A percentile compares a stretch with the other conserved stretches of the same genome.
These are phyloP conservation scores for Drosophila bipectinata DNA, from an alignment of 1,140 invertebrate species.

Conservation along the genomic window DNA sequence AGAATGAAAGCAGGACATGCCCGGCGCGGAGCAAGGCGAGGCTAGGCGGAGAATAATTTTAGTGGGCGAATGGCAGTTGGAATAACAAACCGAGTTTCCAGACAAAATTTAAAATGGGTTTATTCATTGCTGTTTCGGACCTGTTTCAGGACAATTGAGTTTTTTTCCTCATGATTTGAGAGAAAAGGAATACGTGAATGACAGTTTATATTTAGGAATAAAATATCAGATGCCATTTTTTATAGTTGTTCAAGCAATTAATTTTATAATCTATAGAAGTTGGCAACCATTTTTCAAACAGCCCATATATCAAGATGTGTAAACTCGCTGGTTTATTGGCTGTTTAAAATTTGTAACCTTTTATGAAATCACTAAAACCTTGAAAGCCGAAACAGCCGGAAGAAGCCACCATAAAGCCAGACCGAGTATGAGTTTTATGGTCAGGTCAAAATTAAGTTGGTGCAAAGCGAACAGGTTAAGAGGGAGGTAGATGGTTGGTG, in stretches of 20 bases:
- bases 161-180: not conserved
- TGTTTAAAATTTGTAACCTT: not conserved
- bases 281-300: not conserved
- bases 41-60: slow-evolving; percentile 19
- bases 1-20: slow-evolving; percentile 28
- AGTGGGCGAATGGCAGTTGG: slow-evolving; percentile 35
- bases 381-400: not conserved
- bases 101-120: slow-evolving; percentile 36
- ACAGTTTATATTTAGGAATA: not conserved
- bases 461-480: slow-evolving; percentile 36
- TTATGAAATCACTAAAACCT: not conserved
- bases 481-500: slow-evolving; percentile 1
- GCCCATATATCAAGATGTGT: not conserved
- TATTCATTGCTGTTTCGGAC: slow-evolving; percentile 11
- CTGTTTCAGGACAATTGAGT: slow-evolving; percentile 26
- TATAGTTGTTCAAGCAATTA: not conserved
- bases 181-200: not conserved
- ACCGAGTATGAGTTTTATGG: slow-evolving; percentile 47
- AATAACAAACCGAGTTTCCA: slow-evolving; percentile 33
- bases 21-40: not conserved
- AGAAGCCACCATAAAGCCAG: not conserved
- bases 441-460: slow-evolving; percentile 62
- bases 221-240: not conserved
- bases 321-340: not conserved
- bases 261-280: not conserved